These are phyloP conservation scores for Glossophaga mutica DNA, from an alignment of 2,797 vertebrate genomes.

Conservation along the genomic window DNA sequence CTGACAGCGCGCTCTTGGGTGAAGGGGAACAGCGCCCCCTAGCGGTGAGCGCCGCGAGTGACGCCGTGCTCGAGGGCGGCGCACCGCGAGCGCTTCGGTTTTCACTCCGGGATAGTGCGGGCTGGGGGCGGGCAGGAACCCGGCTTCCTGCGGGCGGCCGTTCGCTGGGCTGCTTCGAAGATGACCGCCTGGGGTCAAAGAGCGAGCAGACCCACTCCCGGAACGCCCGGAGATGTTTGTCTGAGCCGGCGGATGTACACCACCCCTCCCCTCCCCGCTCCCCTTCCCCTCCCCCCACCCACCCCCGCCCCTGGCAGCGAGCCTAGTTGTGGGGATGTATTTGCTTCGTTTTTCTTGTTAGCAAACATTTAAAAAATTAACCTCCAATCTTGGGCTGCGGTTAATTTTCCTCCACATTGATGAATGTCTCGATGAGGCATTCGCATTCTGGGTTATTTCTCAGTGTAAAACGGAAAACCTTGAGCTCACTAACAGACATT, in stretches of 20 bases:
- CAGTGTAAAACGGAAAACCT: neutral
- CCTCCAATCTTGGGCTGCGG: conserved; percentile 7
- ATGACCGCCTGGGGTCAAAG: neutral
- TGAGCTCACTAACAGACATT: too few relatives aligned
- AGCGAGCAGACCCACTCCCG: fast-evolving
- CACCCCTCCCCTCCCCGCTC: too few relatives aligned
- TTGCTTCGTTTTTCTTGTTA: conserved; percentile 56
- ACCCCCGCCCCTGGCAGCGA: neutral
- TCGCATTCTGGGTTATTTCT: neutral
- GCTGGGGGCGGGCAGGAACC: neutral
- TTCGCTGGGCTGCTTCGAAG: neutral
- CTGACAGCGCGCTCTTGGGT: neutral
- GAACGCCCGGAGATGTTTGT: neutral
- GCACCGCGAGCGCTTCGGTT: neutral
- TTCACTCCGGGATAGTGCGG: neutral
- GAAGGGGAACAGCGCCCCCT: neutral
- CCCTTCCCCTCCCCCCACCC: neutral
- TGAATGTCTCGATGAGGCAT: neutral
- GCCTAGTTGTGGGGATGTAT: conserved; percentile 3
- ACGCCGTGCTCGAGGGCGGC: fast-evolving
- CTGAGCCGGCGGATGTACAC: neutral
- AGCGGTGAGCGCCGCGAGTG: neutral
- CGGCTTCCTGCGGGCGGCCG: neutral
- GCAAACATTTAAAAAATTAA: conserved; percentile 52
- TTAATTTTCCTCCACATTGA: conserved; percentile 13